Evolutionary conservation across 2,113 vertebrate genomes (phyloP), one percentile per base, ranked within the genome.

Genomic region (Cinclus mexicanus): DNA sequence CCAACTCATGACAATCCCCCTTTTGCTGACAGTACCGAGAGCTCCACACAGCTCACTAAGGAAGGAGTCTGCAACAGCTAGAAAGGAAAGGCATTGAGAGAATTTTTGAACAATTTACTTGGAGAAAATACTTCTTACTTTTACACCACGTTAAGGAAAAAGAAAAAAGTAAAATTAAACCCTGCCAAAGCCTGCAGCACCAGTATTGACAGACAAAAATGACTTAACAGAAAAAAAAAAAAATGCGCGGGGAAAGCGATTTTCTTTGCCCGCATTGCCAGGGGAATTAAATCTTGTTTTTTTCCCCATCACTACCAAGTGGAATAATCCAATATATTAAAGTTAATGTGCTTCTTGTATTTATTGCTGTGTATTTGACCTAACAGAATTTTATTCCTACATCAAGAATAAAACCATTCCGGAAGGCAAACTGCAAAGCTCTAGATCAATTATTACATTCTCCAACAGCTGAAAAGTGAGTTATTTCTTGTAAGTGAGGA

Each of bases 311-410:
- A 96, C 94, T 91, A 83, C 80, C 13, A 70, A 96, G 96, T 96
- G 95, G 97, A 98, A 98, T 98, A 98, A 98, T 98, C 97, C 96
- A 96, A 97, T 98, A 95, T 97, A 97, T 97, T 97, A 96, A 93
- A 96, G 87, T 91, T 94, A 97, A 97, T 94, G 91, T 82, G 94
- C 92, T 96, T 80, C 94, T 96, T 92, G 96, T 95, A 95, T 97
- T 97, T 97, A 97, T 96, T 96, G 97, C 97, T 55, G 46, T 89
- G 96, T 89, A 92, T 97, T 93, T 97, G 97, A 97, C 97, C 97
- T 95, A 94, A 91, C 96, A 87, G 95, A 95, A 95, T 95, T 97
- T 97, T 82, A 64, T 96, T 96, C 91, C 96, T 96, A 92, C 95
- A 82, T 97, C 90, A 95, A 94, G 94, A 97, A 97, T 95, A 96